Evolutionary conservation across 2,888 invertebrate genomes (phyloP).

Genomic region (Andrena fulva): DNA sequence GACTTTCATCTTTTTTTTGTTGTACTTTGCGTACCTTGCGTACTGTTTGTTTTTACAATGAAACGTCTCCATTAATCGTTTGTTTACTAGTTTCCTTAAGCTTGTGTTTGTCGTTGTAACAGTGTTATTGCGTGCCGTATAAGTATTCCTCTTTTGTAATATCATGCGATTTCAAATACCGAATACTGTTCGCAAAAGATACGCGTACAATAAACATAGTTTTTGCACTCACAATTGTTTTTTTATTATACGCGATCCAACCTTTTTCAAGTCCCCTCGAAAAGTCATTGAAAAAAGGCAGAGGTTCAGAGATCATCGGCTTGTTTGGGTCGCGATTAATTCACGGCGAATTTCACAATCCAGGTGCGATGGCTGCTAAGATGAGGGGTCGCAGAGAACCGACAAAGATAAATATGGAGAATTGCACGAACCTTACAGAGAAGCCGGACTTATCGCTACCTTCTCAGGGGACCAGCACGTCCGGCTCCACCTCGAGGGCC

Average conservation of each 20-base stretch:
- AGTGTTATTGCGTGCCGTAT: constrained; percentile 10
- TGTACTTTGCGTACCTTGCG: not conserved
- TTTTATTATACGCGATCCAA: not conserved
- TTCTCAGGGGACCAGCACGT: constrained; percentile 65
- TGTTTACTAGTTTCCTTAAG: constrained; percentile 41
- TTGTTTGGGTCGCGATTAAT: constrained; percentile 30
- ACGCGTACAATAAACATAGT: not conserved
- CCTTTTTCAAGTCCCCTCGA: not conserved
- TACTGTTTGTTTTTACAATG: constrained; percentile 11
- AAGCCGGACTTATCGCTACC: constrained; percentile 82
- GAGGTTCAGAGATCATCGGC: constrained; percentile 22
- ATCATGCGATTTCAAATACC: not conserved
- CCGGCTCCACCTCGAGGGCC: constrained; percentile 56
- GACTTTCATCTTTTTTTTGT: constrained; percentile 12
- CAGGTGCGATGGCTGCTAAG: constrained; percentile 82
- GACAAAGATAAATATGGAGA: constrained; percentile 92
- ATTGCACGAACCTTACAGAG: constrained; percentile 89
- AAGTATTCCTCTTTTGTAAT: not conserved
- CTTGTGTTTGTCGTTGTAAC: constrained; percentile 24
- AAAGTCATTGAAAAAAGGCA: constrained; percentile 16
- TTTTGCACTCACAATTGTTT: not conserved
- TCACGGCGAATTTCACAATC: constrained; percentile 33
- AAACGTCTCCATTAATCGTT: constrained; percentile 5
- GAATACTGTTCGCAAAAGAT: not conserved
- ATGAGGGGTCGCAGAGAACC: constrained; percentile 90